Evolutionary conservation across 1,140 invertebrate genomes (phyloP).

Genomic region (Metaphire vulgaris): DNA sequence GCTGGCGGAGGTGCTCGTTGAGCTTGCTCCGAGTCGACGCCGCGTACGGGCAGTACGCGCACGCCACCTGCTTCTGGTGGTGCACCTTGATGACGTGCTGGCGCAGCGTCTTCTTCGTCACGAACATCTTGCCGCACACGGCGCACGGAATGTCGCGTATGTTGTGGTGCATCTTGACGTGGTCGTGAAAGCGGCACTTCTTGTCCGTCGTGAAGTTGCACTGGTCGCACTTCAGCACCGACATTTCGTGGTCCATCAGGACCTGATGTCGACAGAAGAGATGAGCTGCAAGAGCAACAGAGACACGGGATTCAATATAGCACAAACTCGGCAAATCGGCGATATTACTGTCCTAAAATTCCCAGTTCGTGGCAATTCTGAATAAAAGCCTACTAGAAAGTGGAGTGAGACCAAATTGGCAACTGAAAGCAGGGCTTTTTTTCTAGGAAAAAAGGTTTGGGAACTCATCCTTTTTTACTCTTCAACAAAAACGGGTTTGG

Average conservation of each 20-base stretch:
- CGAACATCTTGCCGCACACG: constrained; percentile 19
- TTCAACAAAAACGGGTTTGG: no score
- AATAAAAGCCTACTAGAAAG: no score
- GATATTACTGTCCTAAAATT: no score
- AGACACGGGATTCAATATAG: no score
- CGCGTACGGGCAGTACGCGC: constrained; percentile 34
- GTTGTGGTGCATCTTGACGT: constrained; percentile 19
- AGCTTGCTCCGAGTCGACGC: constrained; percentile 34
- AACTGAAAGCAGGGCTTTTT: no score
- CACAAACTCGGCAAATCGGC: no score
- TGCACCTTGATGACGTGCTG: constrained; percentile 24
- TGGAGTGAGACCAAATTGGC: no score
- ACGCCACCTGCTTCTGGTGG: constrained; percentile 31
- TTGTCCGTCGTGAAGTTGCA: constrained; percentile 9
- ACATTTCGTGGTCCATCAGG: constrained; percentile 17
- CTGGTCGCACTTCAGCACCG: constrained; percentile 16
- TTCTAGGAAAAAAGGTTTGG: no score
- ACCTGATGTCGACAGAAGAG: constrained; percentile 32
- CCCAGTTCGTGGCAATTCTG: no score
- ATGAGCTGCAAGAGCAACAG: constrained; percentile 34
- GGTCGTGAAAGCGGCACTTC: constrained; percentile 20
- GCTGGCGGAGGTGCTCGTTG: constrained; percentile 37
- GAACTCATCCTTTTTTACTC: no score
- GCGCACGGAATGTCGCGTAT: constrained; percentile 21
- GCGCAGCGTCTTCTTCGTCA: constrained; percentile 16